These are phyloP conservation scores for Agrochola lychnidis DNA, from an alignment of 2,888 invertebrate species.

Conservation along the genomic window DNA sequence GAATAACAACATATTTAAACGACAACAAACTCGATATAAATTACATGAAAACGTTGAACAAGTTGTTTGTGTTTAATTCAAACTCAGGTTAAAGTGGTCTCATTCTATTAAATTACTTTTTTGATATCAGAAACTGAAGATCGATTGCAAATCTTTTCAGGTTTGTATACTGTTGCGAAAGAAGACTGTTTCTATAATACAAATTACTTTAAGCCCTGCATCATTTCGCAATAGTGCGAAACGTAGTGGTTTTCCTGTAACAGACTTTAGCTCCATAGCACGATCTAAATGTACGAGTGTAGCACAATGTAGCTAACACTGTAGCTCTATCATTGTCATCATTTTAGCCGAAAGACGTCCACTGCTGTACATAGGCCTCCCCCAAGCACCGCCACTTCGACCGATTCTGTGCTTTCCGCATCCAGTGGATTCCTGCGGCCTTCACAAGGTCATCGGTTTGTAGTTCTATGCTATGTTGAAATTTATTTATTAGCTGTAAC, in stretches of 20 bases:
- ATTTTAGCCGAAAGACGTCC: too few relatives aligned
- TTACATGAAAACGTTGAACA: conserved; percentile 8
- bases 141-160: not conserved
- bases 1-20: not conserved
- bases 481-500: not conserved
- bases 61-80: conserved; percentile 3
- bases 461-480: not conserved
- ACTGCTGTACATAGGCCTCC: too few relatives aligned
- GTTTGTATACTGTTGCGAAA: not conserved
- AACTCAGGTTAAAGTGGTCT: not conserved
- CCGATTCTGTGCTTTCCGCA: too few relatives aligned
- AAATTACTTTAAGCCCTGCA: not conserved
- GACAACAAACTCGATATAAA: not conserved
- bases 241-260: not conserved
- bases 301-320: too few relatives aligned
- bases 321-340: too few relatives aligned
- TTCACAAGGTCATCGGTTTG: too few relatives aligned
- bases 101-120: conserved; percentile 10
- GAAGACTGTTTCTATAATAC: not conserved
- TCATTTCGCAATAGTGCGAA: not conserved
- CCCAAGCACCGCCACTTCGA: too few relatives aligned
- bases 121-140: not conserved
- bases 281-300: too few relatives aligned
- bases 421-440: too few relatives aligned
- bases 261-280: too few relatives aligned